These are phyloP conservation scores for Eupsilia transversa DNA, from an alignment of 2,888 invertebrate species.

Conservation along the genomic window DNA sequence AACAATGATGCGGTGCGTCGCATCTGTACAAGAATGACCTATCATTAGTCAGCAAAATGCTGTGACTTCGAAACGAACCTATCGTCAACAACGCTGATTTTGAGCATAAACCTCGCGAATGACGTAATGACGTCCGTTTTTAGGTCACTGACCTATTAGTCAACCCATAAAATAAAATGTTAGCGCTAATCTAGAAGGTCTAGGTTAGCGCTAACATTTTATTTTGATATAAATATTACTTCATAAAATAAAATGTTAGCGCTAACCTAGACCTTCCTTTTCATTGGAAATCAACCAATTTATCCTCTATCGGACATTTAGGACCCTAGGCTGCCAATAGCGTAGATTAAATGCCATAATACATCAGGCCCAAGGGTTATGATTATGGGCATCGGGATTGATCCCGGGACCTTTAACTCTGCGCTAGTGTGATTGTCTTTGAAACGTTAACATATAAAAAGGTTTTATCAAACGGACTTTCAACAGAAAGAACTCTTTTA, in stretches of 20 bases:
- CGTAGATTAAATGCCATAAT: constrained; percentile 55
- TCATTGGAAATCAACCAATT: constrained; percentile 39
- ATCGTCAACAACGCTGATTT: no score
- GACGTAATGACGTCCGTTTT: no score
- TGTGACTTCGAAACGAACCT: no score
- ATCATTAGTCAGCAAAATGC: no score
- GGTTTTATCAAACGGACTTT: constrained; percentile 31
- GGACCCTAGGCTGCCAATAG: constrained; percentile 19
- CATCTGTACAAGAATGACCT: no score
- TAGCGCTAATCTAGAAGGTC: neutral
- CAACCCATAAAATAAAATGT: constrained; percentile 36
- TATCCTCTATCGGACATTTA: constrained; percentile 49
- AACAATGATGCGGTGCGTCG: no score
- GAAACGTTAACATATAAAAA: constrained; percentile 35
- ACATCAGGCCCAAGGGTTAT: constrained; percentile 60
- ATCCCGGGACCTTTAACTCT: constrained; percentile 34
- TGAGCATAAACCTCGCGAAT: no score
- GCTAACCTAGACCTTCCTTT: constrained; percentile 24
- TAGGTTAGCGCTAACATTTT: constrained; percentile 1
- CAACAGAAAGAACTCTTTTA: constrained; percentile 22
- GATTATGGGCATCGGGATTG: constrained; percentile 50
- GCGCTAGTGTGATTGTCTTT: constrained; percentile 51
- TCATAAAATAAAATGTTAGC: constrained; percentile 38
- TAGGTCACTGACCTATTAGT: constrained; percentile 1
- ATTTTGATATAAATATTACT: no score